phyloP scores from a whole-genome alignment of 2,797 vertebrate genomes.

The Pampus argenteus region DNA sequence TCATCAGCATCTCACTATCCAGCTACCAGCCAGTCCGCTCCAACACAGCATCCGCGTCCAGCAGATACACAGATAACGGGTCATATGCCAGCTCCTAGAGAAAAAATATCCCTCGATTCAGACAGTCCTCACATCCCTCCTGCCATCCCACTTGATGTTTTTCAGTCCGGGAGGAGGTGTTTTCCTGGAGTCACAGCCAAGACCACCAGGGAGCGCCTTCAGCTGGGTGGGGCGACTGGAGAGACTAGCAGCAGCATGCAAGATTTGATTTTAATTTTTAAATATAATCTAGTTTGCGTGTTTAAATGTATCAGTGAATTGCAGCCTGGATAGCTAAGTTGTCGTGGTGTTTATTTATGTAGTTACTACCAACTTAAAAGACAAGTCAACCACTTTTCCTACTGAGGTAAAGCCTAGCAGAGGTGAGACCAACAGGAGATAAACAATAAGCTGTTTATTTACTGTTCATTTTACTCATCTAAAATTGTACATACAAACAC shows the following conservation, averaged over 20 bases:
- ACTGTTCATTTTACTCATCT: no score
- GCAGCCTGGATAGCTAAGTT: background rate
- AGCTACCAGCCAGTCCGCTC: background rate
- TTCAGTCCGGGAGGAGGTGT: slow-evolving; percentile 49
- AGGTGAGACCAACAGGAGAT: no score
- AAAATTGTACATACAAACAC: no score
- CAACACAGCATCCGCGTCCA: slow-evolving; percentile 44
- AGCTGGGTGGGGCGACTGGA: slow-evolving; percentile 66
- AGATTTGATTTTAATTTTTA: no score
- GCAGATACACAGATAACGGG: slow-evolving; percentile 1
- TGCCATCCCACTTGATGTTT: slow-evolving; percentile 5
- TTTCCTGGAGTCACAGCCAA: slow-evolving; percentile 42
- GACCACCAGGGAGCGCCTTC: slow-evolving; percentile 58
- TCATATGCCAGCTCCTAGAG: background rate
- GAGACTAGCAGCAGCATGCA: slow-evolving; percentile 5
- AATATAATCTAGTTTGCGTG: background rate
- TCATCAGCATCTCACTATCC: slow-evolving; percentile 55
- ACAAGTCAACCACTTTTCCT: no score
- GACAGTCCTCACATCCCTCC: slow-evolving; percentile 17
- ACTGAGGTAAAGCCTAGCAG: no score
- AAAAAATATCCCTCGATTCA: background rate
- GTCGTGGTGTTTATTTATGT: background rate
- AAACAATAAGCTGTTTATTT: no score
- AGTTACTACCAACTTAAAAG: background rate
- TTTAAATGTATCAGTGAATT: background rate